These are phyloP conservation scores for Oceanites oceanicus DNA, from an alignment of 2,113 vertebrate species.

Conservation along the genomic window DNA sequence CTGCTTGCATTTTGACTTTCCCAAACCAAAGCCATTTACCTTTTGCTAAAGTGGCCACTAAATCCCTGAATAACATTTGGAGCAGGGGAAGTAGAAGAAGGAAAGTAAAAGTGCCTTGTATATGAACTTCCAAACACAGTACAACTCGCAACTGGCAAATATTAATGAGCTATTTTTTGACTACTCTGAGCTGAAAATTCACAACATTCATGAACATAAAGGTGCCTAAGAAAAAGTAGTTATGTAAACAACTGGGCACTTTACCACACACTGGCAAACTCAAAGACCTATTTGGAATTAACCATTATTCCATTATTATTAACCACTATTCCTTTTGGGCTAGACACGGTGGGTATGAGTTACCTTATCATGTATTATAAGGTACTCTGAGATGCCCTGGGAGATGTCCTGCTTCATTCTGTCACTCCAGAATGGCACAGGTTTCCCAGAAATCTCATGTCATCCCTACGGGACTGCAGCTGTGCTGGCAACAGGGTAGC, in stretches of 20 bases:
- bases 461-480: not conserved
- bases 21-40: not conserved
- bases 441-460: not conserved
- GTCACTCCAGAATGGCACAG: not conserved
- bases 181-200: not conserved
- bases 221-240: not conserved
- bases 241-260: not conserved
- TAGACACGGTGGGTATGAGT: not conserved
- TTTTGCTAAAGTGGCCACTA: not conserved
- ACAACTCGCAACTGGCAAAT: accelerated
- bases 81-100: not conserved
- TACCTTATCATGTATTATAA: not conserved
- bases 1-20: not conserved
- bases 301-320: not conserved
- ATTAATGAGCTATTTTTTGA: not conserved
- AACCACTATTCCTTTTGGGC: not conserved
- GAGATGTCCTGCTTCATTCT: not conserved
- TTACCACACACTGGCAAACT: not conserved
- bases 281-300: not conserved
- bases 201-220: not conserved
- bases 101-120: not conserved
- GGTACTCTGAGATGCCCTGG: not conserved
- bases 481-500: not conserved
- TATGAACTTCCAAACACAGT: not conserved
- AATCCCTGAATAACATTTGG: not conserved